These are phyloP conservation scores for Carassius gibelio DNA, from an alignment of 2,113 vertebrate species.

Conservation along the genomic window DNA sequence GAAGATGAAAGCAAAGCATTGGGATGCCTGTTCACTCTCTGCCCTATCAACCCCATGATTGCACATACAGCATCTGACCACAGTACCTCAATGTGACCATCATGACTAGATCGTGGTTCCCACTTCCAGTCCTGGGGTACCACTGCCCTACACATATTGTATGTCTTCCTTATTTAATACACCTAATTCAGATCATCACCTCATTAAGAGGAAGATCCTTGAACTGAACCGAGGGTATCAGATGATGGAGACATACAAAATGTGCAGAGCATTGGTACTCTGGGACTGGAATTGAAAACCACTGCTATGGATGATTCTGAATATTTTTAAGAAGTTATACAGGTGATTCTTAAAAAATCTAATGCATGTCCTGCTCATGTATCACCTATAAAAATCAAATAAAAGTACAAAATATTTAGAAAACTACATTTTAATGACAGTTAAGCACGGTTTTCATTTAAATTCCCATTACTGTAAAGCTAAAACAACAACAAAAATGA, in stretches of 20 bases:
- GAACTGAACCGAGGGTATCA: not conserved
- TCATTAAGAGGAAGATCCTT: too few species aligned
- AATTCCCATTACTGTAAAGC: not conserved
- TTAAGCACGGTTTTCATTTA: not conserved
- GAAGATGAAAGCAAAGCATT: constrained; percentile 66
- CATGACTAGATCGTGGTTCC: too few species aligned
- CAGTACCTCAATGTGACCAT: not conserved
- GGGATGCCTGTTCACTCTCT: constrained; percentile 38
- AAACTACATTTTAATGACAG: not conserved
- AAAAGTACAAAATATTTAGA: not conserved
- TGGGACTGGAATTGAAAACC: not conserved
- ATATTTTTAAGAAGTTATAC: not conserved
- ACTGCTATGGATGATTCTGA: not conserved
- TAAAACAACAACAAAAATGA: not conserved
- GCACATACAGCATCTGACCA: constrained; percentile 7
- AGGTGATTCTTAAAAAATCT: not conserved
- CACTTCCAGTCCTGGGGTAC: too few species aligned
- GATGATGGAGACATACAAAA: too few species aligned
- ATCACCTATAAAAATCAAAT: not conserved
- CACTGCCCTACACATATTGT: too few species aligned
- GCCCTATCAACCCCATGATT: constrained; percentile 17
- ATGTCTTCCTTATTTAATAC: too few species aligned
- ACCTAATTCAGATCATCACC: not conserved
- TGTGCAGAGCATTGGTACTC: too few species aligned
- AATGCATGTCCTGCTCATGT: not conserved